Conservation (phyloP, 2,797 vertebrate species). For the Protonibea diacanthus region DNA sequence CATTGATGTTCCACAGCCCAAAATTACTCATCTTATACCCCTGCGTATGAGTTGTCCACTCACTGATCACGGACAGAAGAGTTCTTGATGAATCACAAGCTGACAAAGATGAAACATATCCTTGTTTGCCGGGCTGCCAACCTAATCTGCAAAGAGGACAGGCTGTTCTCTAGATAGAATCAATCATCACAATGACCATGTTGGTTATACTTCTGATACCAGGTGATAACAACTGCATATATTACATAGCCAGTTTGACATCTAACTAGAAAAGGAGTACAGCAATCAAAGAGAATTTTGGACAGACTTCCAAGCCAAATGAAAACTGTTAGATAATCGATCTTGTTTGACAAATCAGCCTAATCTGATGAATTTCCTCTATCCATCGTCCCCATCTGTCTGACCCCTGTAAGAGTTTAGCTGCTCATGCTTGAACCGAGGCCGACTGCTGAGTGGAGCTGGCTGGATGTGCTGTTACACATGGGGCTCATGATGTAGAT, state of each 20-base stretch:
- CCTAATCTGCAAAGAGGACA: background rate
- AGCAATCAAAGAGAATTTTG: background rate
- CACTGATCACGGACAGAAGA: too few relatives aligned
- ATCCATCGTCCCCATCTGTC: slow-evolving; percentile 46
- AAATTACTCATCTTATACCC: too few relatives aligned
- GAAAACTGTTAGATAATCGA: slow-evolving; percentile 1
- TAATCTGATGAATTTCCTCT: slow-evolving; percentile 27
- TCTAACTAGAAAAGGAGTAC: background rate
- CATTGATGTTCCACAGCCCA: too few relatives aligned
- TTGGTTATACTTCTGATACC: background rate
- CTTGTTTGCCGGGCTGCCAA: slow-evolving; percentile 26
- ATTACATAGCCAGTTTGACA: background rate
- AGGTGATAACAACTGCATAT: background rate
- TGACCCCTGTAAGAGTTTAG: slow-evolving; percentile 42
- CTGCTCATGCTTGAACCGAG: slow-evolving; percentile 28
- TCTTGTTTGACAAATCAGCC: slow-evolving; percentile 31
- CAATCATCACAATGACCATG: background rate
- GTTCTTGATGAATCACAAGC: too few relatives aligned
- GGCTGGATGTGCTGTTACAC: slow-evolving; percentile 36
- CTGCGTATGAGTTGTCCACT: too few relatives aligned
- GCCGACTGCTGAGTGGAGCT: slow-evolving; percentile 22
- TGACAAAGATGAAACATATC: too few relatives aligned
- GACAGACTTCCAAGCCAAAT: background rate
- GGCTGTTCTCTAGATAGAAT: background rate
- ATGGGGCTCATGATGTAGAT: slow-evolving; percentile 44